Evolutionary conservation across 2,797 vertebrate genomes (phyloP), one percentile per base, ranked within the genome.

Genomic region (Spinibarbus caldwelli): DNA sequence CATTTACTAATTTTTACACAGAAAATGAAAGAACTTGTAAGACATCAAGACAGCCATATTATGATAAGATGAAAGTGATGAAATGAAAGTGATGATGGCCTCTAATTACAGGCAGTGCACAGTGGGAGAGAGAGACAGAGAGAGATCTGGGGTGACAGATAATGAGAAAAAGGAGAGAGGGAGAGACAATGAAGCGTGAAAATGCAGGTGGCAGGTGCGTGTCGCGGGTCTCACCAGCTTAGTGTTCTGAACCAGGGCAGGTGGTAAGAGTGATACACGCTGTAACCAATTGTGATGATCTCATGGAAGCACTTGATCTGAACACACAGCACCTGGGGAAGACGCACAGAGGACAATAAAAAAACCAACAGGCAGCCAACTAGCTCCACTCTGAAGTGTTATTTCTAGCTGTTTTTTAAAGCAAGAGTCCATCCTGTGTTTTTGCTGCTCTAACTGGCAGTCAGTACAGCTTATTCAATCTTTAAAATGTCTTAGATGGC

Each of bases 301-400:
- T 99, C 98, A 0, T 99, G 98, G 95, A 99, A 99, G 92, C 98
- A 99, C 85, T 99, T 99, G 90, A 99, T 99, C 95, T 99, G 98
- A 83, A 99, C 97, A 88, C 96, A 97, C 91, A 99, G 96, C 88
- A 99, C 98, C 98, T 99, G 93, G n/a, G 34, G n/a, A 82, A 67
- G 12, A 47, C 41, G 23, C 31, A 68, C 29, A 45, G 9, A 72
- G 54, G 38, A 73, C 14, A 67, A 52, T 19, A 75, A 14, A 47
- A 57, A 54, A 26, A 49, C 45, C 45, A 26, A 80, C 31, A 57
- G 38, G 41, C 29, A 21, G 43, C 4, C 8, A 64, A 64, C 29
- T 64, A 64, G 15, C 19, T 64, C 26, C 34, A 72, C 36, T 26
- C 54, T 1, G 26, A 9, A 23, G 47, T 64, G 73, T 17, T 29